Evolutionary conservation across 2,888 invertebrate species (phyloP).

Genomic region (Lordiphosa andalusiaca): DNA sequence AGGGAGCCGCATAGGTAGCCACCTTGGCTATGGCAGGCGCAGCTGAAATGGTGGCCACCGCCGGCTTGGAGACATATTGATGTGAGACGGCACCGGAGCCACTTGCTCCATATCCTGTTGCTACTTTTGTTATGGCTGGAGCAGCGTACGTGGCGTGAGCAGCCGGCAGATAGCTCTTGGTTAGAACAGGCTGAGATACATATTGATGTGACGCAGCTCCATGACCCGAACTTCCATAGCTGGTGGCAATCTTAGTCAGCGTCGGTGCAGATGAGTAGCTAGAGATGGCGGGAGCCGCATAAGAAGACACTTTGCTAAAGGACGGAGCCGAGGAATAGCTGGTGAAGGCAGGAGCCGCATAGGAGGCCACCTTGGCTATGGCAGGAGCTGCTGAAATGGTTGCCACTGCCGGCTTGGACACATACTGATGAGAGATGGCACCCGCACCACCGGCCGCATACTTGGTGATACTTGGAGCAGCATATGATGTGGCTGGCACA

Average conservation of each 20-base stretch:
- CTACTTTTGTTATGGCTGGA: slow-evolving; percentile 21
- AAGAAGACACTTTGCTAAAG: slow-evolving; percentile 36
- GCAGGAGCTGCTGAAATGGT: slow-evolving; percentile 39
- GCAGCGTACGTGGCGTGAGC: slow-evolving; percentile 37
- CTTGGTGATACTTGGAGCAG: slow-evolving; percentile 40
- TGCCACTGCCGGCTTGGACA: slow-evolving; percentile 73
- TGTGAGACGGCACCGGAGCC: slow-evolving; percentile 54
- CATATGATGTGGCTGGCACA: neutral
- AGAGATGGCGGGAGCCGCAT: slow-evolving; percentile 22
- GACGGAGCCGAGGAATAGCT: slow-evolving; percentile 43
- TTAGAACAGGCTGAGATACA: slow-evolving; percentile 30
- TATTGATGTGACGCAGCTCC: slow-evolving; percentile 43
- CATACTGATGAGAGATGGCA: slow-evolving; percentile 56
- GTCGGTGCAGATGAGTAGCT: slow-evolving; percentile 36
- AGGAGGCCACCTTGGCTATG: slow-evolving; percentile 54
- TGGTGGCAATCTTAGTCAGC: slow-evolving; percentile 45
- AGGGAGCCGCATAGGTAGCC: slow-evolving; percentile 43
- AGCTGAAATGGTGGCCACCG: slow-evolving; percentile 36
- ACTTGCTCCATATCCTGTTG: slow-evolving; percentile 26
- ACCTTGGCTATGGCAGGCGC: slow-evolving; percentile 45
- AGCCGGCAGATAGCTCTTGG: slow-evolving; percentile 37
- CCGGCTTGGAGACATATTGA: slow-evolving; percentile 55
- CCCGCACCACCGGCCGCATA: slow-evolving; percentile 28
- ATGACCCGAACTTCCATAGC: slow-evolving; percentile 25
- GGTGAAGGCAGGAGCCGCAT: slow-evolving; percentile 44